These are phyloP conservation scores for Stegastes partitus DNA, from an alignment of 2,113 vertebrate genomes.

Conservation along the genomic window DNA sequence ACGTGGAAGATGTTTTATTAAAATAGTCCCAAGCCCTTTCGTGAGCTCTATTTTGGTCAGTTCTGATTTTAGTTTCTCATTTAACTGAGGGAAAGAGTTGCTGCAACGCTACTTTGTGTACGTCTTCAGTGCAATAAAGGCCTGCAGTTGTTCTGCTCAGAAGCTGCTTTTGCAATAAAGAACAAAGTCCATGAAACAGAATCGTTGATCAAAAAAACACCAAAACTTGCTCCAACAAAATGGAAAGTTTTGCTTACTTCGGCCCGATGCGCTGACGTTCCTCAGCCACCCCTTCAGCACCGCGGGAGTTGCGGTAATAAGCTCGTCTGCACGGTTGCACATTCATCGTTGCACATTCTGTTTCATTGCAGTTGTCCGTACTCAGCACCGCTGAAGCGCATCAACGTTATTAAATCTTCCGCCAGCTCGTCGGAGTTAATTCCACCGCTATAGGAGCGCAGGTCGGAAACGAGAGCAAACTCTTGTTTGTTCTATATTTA, in stretches of 20 bases:
- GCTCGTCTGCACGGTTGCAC: slow-evolving; percentile 14
- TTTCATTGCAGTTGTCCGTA: slow-evolving; percentile 35
- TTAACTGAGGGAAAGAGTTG: not conserved
- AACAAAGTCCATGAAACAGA: slow-evolving; percentile 43
- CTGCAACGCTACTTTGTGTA: not conserved
- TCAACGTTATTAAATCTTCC: slow-evolving; percentile 56
- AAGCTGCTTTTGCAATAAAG: not conserved
- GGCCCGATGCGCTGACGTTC: not conserved
- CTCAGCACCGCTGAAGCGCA: slow-evolving; percentile 41
- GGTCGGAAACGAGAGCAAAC: slow-evolving; percentile 7
- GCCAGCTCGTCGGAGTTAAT: slow-evolving; percentile 9
- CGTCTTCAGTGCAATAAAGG: not conserved
- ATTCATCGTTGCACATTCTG: slow-evolving; percentile 34
- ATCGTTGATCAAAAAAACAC: slow-evolving; percentile 42
- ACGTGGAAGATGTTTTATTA: not conserved
- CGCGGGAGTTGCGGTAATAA: slow-evolving; percentile 36
- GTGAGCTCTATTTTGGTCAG: not conserved
- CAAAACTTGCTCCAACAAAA: slow-evolving; percentile 19
- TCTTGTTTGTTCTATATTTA: slow-evolving; percentile 64
- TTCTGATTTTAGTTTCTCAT: not conserved
- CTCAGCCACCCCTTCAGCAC: not conserved
- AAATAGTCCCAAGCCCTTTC: not conserved
- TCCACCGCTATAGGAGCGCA: slow-evolving; percentile 18
- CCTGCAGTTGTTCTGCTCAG: not conserved
- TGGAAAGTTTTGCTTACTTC: slow-evolving; percentile 2